phyloP scores from a whole-genome alignment of 1,140 invertebrate genomes.

The Druon quercuslanigerum region DNA sequence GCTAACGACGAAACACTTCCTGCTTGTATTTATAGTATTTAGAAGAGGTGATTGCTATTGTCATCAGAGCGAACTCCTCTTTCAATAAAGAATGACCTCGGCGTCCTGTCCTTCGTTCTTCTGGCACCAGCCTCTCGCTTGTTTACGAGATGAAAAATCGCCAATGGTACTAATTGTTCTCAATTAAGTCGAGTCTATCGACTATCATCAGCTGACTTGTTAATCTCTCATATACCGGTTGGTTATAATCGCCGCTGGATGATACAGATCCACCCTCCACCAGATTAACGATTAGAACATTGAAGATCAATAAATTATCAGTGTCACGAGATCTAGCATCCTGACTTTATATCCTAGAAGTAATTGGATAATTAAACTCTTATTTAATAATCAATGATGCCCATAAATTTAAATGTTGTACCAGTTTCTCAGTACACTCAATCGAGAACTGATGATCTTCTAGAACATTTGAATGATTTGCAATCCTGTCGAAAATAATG shows the following conservation, averaged over 20 bases:
- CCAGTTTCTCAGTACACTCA: not conserved
- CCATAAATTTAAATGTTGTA: too few relatives aligned
- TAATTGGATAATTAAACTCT: too few relatives aligned
- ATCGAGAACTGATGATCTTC: not conserved
- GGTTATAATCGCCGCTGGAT: constrained; percentile 3
- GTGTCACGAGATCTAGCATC: too few relatives aligned
- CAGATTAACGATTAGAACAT: not conserved
- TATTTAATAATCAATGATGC: too few relatives aligned
- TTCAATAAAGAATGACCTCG: not conserved
- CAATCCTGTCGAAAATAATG: not conserved
- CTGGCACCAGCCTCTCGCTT: not conserved
- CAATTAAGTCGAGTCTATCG: constrained; percentile 35
- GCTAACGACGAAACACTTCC: constrained; percentile 60
- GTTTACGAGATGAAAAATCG: constrained; percentile 10
- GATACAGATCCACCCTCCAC: not conserved
- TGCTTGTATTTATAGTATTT: constrained; percentile 32
- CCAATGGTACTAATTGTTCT: constrained; percentile 47
- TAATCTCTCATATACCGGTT: constrained; percentile 4
- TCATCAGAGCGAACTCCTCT: constrained; percentile 11
- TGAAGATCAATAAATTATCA: not conserved
- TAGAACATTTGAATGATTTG: not conserved
- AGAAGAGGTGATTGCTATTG: constrained; percentile 25
- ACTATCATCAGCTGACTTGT: constrained; percentile 18
- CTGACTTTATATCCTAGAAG: too few relatives aligned
- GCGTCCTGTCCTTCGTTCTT: not conserved